These are phyloP conservation scores for Himalopsyche japonica DNA, from an alignment of 2,888 invertebrate species.

Conservation along the genomic window DNA sequence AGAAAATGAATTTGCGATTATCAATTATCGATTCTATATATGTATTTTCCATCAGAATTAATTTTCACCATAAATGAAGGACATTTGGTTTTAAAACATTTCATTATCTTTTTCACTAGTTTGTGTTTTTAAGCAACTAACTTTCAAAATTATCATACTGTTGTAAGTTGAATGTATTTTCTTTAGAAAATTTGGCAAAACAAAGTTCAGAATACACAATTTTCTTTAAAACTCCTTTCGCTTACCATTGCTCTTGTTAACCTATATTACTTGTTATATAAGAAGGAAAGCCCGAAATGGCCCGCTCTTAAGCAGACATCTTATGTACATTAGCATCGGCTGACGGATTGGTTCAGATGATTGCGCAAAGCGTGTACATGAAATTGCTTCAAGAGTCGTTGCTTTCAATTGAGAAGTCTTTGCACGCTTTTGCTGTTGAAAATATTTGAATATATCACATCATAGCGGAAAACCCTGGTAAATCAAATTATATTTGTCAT, in stretches of 20 bases:
- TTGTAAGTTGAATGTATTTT: too few species aligned
- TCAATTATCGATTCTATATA: too few species aligned
- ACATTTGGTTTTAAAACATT: too few species aligned
- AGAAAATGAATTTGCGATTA: too few species aligned
- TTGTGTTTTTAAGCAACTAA: too few species aligned
- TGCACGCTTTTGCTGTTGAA: not conserved
- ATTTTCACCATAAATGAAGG: too few species aligned
- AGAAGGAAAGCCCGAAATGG: not conserved
- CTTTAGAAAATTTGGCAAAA: not conserved
- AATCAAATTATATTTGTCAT: not conserved
- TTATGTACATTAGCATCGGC: not conserved
- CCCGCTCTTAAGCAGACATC: not conserved
- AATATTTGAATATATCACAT: not conserved
- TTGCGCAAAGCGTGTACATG: not conserved
- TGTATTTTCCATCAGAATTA: too few species aligned
- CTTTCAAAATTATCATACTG: too few species aligned
- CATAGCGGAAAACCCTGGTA: not conserved
- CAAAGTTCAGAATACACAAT: not conserved
- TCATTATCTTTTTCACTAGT: too few species aligned
- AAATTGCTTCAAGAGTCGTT: not conserved
- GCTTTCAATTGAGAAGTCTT: not conserved
- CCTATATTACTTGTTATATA: not conserved
- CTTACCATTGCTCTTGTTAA: not conserved
- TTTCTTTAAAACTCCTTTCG: not conserved
- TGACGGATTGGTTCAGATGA: not conserved